phyloP scores from a whole-genome alignment of 2,888 invertebrate genomes.

The Drosophila siamana region DNA sequence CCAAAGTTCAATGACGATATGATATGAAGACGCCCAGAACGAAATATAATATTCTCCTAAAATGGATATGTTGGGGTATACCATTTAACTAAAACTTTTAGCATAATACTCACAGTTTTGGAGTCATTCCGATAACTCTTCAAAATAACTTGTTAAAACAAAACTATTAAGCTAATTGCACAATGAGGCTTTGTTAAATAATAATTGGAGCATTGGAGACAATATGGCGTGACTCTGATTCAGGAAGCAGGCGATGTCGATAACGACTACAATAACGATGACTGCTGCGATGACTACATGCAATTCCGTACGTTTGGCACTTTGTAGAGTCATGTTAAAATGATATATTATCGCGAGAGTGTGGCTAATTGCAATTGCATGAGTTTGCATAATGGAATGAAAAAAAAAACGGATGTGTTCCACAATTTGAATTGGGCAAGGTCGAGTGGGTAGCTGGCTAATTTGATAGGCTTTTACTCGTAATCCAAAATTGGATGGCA shows the following conservation, averaged over 20 bases:
- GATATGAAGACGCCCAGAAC: too few relatives aligned
- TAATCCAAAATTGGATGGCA: conserved; percentile 9
- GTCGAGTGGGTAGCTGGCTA: conserved; percentile 44
- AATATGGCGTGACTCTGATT: conserved; percentile 49
- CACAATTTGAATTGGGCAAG: conserved; percentile 42
- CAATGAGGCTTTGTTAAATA: conserved; percentile 26
- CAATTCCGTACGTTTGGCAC: conserved; percentile 36
- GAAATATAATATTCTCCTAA: too few relatives aligned
- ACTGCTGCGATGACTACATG: conserved; percentile 39
- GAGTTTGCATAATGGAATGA: conserved; percentile 34
- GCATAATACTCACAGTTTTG: too few relatives aligned
- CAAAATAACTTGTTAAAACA: conserved; percentile 12
- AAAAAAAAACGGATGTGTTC: conserved; percentile 54
- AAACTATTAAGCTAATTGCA: conserved; percentile 11
- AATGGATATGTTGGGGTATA: too few relatives aligned
- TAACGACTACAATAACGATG: conserved; percentile 25
- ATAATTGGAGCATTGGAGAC: conserved; percentile 20
- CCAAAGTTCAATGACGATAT: too few relatives aligned
- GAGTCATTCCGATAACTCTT: too few relatives aligned
- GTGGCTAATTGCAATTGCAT: conserved; percentile 54
- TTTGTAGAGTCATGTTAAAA: conserved; percentile 67
- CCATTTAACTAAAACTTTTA: too few relatives aligned
- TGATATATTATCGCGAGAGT: conserved; percentile 42
- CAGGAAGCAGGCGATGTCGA: conserved; percentile 40
- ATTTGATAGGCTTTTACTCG: conserved; percentile 48